Conservation (phyloP, 1,140 invertebrate genomes). For the Tetragonula clypearis region DNA sequence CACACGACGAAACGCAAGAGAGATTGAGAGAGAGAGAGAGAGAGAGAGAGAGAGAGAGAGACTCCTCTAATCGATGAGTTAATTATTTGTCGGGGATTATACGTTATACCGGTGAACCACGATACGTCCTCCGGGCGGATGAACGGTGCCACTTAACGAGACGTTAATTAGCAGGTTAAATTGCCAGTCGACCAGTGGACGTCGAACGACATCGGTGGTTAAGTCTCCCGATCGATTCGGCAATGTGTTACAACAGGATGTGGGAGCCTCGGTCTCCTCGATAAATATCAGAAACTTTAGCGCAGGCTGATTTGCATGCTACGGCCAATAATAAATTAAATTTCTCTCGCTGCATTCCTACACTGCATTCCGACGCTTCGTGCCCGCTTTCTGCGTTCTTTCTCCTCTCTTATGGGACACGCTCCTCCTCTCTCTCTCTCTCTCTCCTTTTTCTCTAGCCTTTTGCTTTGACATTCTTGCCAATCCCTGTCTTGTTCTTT, state of each 20-base stretch:
- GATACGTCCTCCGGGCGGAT: slow-evolving; percentile 18
- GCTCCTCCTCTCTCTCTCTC: background rate
- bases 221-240: slow-evolving; percentile 36
- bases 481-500: background rate
- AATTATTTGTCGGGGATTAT: slow-evolving; percentile 54
- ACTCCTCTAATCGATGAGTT: slow-evolving; percentile 28
- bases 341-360: slow-evolving; percentile 37
- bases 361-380: background rate
- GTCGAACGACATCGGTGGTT: background rate
- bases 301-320: slow-evolving; percentile 38
- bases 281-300: slow-evolving; percentile 28
- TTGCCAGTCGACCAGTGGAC: slow-evolving; percentile 7
- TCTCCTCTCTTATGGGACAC: slow-evolving; percentile 2
- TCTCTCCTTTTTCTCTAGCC: background rate
- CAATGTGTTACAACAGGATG: slow-evolving; percentile 58
- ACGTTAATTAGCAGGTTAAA: slow-evolving; percentile 53
- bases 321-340: slow-evolving; percentile 47
- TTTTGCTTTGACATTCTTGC: slow-evolving; percentile 10
- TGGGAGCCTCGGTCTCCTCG: background rate
- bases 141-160: slow-evolving; percentile 45
- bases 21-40: too few relatives aligned
- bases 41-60: too few relatives aligned
- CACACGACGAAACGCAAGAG: background rate
- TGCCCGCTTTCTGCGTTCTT: background rate
- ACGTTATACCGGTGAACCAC: background rate